phyloP scores from a whole-genome alignment of 1,140 invertebrate genomes.

The Trichonephila inaurata region DNA sequence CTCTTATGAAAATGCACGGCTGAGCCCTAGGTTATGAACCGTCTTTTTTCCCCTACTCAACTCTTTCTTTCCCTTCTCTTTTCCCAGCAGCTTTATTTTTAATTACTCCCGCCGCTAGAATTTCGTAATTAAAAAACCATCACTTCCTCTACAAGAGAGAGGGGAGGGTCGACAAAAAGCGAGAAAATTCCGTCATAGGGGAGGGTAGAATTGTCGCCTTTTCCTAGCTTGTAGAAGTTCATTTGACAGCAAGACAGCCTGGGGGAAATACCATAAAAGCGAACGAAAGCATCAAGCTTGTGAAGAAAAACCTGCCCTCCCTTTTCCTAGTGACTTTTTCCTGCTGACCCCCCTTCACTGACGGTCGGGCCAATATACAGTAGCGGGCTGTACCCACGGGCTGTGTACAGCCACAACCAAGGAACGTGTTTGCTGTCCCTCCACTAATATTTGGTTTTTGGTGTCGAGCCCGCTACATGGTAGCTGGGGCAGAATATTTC shows the following conservation, averaged over 20 bases:
- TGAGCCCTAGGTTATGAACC: constrained; percentile 11
- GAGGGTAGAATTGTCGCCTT: not conserved
- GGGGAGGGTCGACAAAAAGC: constrained; percentile 27
- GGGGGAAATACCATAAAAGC: constrained; percentile 60
- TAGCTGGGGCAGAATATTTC: constrained; percentile 46
- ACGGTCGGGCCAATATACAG: constrained; percentile 75
- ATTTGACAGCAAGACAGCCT: constrained; percentile 66
- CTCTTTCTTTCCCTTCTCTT: constrained; percentile 50
- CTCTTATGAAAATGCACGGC: constrained; percentile 42
- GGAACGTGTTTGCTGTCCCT: constrained; percentile 75
- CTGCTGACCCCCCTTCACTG: constrained; percentile 41
- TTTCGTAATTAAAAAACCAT: constrained; percentile 76
- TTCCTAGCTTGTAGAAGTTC: constrained; percentile 47
- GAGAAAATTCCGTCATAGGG: not conserved
- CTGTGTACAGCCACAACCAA: constrained; percentile 76
- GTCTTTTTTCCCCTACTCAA: constrained; percentile 21
- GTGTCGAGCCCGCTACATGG: constrained; percentile 66
- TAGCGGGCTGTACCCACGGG: constrained; percentile 64
- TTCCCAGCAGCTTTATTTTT: constrained; percentile 54
- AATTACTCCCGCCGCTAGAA: constrained; percentile 71
- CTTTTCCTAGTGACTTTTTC: constrained; percentile 61
- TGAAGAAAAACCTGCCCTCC: constrained; percentile 67
- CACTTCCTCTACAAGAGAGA: constrained; percentile 56
- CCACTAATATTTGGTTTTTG: constrained; percentile 77
- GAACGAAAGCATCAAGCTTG: constrained; percentile 68